Evolutionary conservation across 2,113 vertebrate genomes (phyloP), one percentile per base, ranked within the genome.

Genomic region (Xenus cinereus): DNA sequence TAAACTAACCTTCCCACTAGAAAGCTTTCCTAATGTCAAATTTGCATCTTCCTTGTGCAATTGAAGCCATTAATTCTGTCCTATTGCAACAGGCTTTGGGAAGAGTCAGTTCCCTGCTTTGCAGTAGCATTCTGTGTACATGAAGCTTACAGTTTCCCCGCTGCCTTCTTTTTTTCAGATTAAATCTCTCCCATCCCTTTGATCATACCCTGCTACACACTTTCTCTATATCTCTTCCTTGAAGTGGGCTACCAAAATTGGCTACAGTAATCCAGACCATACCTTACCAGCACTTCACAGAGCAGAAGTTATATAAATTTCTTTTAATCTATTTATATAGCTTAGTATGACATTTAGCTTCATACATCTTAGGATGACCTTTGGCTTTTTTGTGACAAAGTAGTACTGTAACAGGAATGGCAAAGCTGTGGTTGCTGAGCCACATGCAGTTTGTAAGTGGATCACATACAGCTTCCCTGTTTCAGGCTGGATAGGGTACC

Each of bases 41-140:
- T 97, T 91, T 59, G 64, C 79, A 86, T 94, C 48, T 90, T 57
- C 37, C 68, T 80, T 96, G 50, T 60, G 83, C 76, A 94, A 62
- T 46, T 7, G 2, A 93, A 90, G 76, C 37, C 41, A 90, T 88
- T 95, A 77, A 77, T 92, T 86, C 68, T 91, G 43, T 39, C 60
- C 37, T 91, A 22, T 81, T 96, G 86, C 84, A 92, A 75, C 39
- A 92, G 80, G 46, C 23, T 15, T 35, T 63, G 28, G 43, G n/a
- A 88, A 84, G 51, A 93, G 33, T 43, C 74, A 67, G 33, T 72
- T 95, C 35, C 37, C 37, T 78, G 43, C 33, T 93, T 90, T 89
- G 37, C 80, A 82, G 57, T 27, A 84, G 74, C 74, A 75, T 85
- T 96, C 90, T 59, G 43, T 59, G 32, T 78, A 67, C 15, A 37